Evolutionary conservation across 2,113 vertebrate species (phyloP), one percentile per base, ranked within the genome.

Genomic region (Aegithalos caudatus): DNA sequence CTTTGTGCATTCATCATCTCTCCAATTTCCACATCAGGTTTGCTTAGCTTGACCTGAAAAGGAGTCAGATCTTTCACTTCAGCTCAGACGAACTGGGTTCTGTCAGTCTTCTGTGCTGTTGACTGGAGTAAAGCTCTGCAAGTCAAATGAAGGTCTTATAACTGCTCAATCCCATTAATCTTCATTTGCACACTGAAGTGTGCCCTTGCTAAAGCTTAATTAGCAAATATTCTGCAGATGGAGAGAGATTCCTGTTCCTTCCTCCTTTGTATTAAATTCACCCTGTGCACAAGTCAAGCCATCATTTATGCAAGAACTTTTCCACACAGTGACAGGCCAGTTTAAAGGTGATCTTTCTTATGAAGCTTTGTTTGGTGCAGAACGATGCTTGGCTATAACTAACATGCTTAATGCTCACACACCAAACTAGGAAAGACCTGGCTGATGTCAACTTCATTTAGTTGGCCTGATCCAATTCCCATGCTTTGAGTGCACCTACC

Each of bases 121-220:
- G 87, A 72, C 58, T 53, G 40, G 20, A 73, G 27, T 35, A 88
- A 85, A 96, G 84, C 91, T 89, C 67, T 83, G 67, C 80, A 86
- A 87, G 76, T 57, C 80, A 86, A 86, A 86, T 77, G 42, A 82
- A 92, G 93, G 87, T 89, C 66, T 90, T 69, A 66, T 13, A 93
- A 58, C 74, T 31, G 66, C 79, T 94, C 89, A 88, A 73, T 91
- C 91, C 69, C 91, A 93, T 95, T 94, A 95, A 80, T 50, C 61
- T 85, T 54, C 73, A 69, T 94, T 84, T 84, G 64, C 83, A 93
- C 69, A 38, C 42, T 65, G 25, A 82, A 51, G 29, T 51, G 29
- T 73, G 81, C 42, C 79, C 81, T 88, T 69, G 84, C 50, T 62
- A 61, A 91, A 88, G 90, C 74, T 93, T 85, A 42, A 80, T 69